These are phyloP conservation scores for Macquaria ambigua DNA, from an alignment of 2,113 vertebrate species.

Conservation along the genomic window DNA sequence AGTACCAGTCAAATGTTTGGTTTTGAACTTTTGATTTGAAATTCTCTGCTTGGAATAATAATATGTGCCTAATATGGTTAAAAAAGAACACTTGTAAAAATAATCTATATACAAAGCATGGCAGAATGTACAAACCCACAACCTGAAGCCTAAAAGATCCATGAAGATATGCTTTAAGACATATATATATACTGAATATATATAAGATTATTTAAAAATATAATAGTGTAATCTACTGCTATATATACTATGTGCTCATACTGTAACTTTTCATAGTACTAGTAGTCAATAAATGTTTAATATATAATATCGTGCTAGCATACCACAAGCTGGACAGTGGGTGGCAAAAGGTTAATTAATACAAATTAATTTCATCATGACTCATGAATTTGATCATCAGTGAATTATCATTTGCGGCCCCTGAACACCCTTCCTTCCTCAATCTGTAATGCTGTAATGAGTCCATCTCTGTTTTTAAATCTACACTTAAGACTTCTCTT, in stretches of 20 bases:
- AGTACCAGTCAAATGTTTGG: too few relatives aligned
- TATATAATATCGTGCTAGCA: not conserved
- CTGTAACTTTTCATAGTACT: not conserved
- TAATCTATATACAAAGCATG: too few relatives aligned
- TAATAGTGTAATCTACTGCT: not conserved
- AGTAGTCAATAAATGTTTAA: not conserved
- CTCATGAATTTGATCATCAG: not conserved
- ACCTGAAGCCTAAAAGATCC: too few relatives aligned
- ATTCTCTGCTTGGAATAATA: too few relatives aligned
- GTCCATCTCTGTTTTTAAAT: not conserved
- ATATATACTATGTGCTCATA: not conserved
- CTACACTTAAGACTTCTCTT: not conserved
- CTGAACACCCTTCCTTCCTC: not conserved
- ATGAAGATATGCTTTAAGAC: too few relatives aligned
- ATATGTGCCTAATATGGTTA: too few relatives aligned
- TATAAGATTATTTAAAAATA: too few relatives aligned
- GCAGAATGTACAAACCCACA: too few relatives aligned
- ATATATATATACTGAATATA: too few relatives aligned
- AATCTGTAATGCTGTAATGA: not conserved
- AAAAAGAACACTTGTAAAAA: too few relatives aligned
- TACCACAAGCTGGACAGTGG: not conserved
- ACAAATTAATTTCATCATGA: not conserved
- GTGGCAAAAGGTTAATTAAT: constrained; percentile 3
- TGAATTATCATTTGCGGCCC: not conserved
- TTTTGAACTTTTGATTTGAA: too few relatives aligned